Conservation (phyloP, 2,113 vertebrate genomes). For the Clinocottus analis region DNA sequence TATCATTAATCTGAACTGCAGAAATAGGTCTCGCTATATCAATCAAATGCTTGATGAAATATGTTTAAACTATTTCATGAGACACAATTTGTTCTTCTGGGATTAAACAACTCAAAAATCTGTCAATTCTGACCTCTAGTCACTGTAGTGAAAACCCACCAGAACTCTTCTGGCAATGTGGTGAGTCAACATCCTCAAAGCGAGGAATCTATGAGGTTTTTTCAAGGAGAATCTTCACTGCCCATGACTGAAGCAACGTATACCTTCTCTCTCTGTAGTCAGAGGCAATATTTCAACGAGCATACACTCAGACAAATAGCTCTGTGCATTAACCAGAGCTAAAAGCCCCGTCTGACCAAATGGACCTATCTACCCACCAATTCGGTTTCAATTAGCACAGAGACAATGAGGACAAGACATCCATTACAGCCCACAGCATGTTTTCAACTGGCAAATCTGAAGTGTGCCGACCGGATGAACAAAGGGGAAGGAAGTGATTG, state of each 20-base stretch:
- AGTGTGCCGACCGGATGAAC: slow-evolving; percentile 36
- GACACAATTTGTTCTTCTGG: neutral
- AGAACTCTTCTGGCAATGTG: neutral
- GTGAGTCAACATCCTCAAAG: neutral
- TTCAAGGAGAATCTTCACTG: slow-evolving; percentile 16
- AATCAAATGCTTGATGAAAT: slow-evolving; percentile 19
- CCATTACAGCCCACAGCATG: slow-evolving; percentile 53
- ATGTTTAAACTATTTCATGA: neutral
- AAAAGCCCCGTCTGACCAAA: slow-evolving; percentile 62
- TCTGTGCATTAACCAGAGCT: slow-evolving; percentile 48
- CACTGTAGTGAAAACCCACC: neutral
- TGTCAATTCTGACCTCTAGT: slow-evolving; percentile 4
- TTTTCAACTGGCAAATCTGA: slow-evolving; percentile 47
- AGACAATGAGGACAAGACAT: slow-evolving; percentile 31
- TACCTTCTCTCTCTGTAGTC: slow-evolving; percentile 7
- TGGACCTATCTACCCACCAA: slow-evolving; percentile 48
- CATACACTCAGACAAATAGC: slow-evolving; percentile 19
- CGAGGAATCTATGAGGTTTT: neutral
- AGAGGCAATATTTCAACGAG: slow-evolving; percentile 9
- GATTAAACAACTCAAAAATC: neutral
- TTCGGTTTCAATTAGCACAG: slow-evolving; percentile 62
- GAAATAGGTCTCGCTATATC: slow-evolving; percentile 12
- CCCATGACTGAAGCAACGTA: neutral
- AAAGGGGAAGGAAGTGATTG: slow-evolving; percentile 44
- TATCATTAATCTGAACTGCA: slow-evolving; percentile 28